Base-by-base conservation (phyloP, 2,888 invertebrate species). In the Patella ulyssiponensis region DNA sequence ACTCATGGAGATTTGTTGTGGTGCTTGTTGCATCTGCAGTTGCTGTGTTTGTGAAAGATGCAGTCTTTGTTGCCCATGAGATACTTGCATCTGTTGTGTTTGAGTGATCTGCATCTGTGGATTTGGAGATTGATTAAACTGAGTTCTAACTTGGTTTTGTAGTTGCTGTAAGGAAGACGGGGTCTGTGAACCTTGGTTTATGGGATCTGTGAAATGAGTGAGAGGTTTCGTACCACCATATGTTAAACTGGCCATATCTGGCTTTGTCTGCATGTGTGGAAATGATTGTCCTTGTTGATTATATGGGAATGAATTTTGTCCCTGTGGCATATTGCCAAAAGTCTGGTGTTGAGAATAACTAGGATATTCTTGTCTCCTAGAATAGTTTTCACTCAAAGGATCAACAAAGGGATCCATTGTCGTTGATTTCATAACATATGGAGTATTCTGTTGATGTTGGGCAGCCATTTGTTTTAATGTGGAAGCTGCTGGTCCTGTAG, bases 391-490 rank as follows among this genome's bases (percentile, higher is more conserved):
- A 12, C 33, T 44, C 15, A 27, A 53, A 23, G 76, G 73, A 51
- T 77, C 78, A 27, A 76, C 79, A 58, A 77, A 79, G 15, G 76
- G 74, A 20, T 79, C 79, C 15, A 81, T 78, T 17, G 90, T 88
- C 88, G 86, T 89, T 89, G 88, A 80, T 79, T 86, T 86, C 71
- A 86, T 83, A 27, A 83, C 83, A 69, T 82, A 87, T 56, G 83
- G 81, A 44, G 83, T 83, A 33, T 77, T 79, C 92, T 96, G 96
- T 92, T 97, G 97, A 92, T 98, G 98, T 92, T 98, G 98, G 91
- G 98, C 97, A 64, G 98, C 98, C 97, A 98, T 97, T 89, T 98
- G 97, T 91, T 98, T 98, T 75, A 98, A 93, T 0, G 97, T 98
- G 93, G 98, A 97, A 73, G 98, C 97, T 0, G 98, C 98, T 44